Evolutionary conservation across 2,888 invertebrate genomes (phyloP).

Genomic region (Plutella xylostella): DNA sequence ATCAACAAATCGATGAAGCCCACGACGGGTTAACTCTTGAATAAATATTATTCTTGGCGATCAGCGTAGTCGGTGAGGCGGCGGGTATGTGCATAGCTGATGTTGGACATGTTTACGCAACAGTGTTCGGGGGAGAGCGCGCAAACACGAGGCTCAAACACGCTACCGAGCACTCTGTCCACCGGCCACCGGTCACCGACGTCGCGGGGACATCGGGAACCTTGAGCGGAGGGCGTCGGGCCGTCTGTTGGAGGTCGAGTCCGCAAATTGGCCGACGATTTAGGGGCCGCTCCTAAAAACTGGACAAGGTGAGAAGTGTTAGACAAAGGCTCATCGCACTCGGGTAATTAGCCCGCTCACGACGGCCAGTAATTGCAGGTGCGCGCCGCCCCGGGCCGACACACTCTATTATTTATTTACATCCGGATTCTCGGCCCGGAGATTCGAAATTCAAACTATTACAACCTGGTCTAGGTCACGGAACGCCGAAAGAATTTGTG

Average conservation of each 20-base stretch:
- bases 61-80: slow-evolving; percentile 46
- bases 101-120: slow-evolving; percentile 56
- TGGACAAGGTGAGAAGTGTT: slow-evolving; percentile 52
- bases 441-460: slow-evolving; percentile 8
- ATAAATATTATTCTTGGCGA: slow-evolving; percentile 66
- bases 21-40: slow-evolving; percentile 19
- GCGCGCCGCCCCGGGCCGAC: slow-evolving; percentile 27
- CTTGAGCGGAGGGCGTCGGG: slow-evolving; percentile 30
- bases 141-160: slow-evolving; percentile 11
- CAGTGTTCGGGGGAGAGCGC: slow-evolving; percentile 46
- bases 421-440: slow-evolving; percentile 45
- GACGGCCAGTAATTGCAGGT: slow-evolving; percentile 36
- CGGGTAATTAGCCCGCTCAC: slow-evolving; percentile 51
- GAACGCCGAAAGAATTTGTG: slow-evolving; percentile 1
- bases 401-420: slow-evolving; percentile 48
- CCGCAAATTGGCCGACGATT: slow-evolving; percentile 24
- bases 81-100: slow-evolving; percentile 14
- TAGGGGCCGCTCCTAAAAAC: slow-evolving; percentile 37
- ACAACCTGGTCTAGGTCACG: slow-evolving; percentile 7
- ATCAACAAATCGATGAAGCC: slow-evolving; percentile 10
- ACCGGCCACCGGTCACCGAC: slow-evolving; percentile 16
- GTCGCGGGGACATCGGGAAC: too few relatives aligned
- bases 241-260: slow-evolving; percentile 46
- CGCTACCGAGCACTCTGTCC: slow-evolving; percentile 10
- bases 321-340: slow-evolving; percentile 61